Percentiles rank a stretch among this genome's conserved stretches.
These are phyloP conservation scores for Bradypodion pumilum DNA, from an alignment of 2,797 vertebrate species.

Conservation along the genomic window DNA sequence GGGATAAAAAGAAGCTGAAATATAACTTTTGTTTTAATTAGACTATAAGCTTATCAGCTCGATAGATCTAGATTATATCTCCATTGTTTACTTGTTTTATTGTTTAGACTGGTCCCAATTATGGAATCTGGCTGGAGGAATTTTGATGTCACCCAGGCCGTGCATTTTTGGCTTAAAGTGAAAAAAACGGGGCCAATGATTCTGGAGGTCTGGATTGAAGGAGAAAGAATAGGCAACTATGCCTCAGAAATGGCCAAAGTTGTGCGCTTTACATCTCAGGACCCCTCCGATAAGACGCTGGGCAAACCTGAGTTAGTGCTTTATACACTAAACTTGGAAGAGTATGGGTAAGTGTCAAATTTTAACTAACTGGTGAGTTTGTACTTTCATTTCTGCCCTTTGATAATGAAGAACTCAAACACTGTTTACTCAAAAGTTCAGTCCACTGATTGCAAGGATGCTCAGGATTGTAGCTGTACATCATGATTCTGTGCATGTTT, in stretches of 20 bases:
- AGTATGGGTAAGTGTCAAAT: conserved; percentile 84
- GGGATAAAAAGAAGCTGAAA: neutral
- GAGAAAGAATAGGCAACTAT: conserved; percentile 86
- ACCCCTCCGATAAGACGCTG: conserved; percentile 80
- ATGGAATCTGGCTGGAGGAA: conserved; percentile 90
- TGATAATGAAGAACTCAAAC: neutral
- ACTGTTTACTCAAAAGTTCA: neutral
- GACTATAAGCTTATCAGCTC: neutral
- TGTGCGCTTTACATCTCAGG: conserved; percentile 87
- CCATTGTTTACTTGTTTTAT: conserved; percentile 31
- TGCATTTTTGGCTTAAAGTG: conserved; percentile 89
- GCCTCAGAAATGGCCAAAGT: conserved; percentile 86
- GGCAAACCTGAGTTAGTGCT: conserved; percentile 91
- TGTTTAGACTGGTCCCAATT: conserved; percentile 85
- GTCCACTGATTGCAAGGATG: neutral
- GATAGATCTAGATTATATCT: neutral
- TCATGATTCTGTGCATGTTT: neutral
- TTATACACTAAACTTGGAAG: conserved; percentile 89
- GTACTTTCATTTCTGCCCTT: neutral
- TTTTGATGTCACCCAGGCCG: conserved; percentile 95
- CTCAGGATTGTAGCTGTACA: neutral
- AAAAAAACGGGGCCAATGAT: conserved; percentile 82
- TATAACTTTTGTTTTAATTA: neutral
- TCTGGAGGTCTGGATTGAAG: conserved; percentile 93
- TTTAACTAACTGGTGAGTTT: neutral